These are phyloP conservation scores for Leptura quadrifasciata DNA, from an alignment of 2,888 invertebrate genomes.

Conservation along the genomic window DNA sequence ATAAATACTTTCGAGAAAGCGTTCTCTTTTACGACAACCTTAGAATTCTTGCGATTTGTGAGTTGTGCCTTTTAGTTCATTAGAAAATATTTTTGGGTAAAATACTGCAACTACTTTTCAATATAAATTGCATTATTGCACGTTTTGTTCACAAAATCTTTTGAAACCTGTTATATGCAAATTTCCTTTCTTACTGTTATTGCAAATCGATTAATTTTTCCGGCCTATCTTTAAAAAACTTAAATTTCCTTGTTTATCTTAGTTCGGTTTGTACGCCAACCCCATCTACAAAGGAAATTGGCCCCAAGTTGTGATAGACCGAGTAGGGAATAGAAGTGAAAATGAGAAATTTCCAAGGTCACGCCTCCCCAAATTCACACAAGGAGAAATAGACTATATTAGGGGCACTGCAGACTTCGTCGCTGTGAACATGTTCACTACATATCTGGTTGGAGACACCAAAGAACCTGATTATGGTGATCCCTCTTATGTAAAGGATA, in stretches of 20 bases:
- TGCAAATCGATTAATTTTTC: too few species aligned
- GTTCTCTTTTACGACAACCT: too few species aligned
- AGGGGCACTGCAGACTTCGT: constrained; percentile 82
- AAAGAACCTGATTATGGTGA: constrained; percentile 19
- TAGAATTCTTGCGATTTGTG: too few species aligned
- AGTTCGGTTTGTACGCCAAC: constrained; percentile 70
- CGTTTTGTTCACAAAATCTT: too few species aligned
- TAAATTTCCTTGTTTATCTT: constrained; percentile 21
- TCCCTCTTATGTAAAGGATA: constrained; percentile 33
- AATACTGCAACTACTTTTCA: too few species aligned
- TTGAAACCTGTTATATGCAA: too few species aligned
- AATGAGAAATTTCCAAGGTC: constrained; percentile 74
- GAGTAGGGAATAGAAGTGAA: constrained; percentile 76
- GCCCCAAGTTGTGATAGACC: constrained; percentile 79
- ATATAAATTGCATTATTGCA: too few species aligned
- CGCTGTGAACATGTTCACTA: constrained; percentile 83
- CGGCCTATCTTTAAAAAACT: too few species aligned
- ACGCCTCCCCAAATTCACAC: constrained; percentile 79
- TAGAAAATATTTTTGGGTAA: too few species aligned
- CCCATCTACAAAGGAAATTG: constrained; percentile 81
- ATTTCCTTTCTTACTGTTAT: too few species aligned
- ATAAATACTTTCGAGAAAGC: too few species aligned
- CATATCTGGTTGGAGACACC: constrained; percentile 70
- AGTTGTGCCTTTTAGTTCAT: too few species aligned
- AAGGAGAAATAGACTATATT: constrained; percentile 78